Evolutionary conservation across 2,797 vertebrate genomes (phyloP), one percentile per base, ranked within the genome.

Genomic region (Melanotaenia boesemani): DNA sequence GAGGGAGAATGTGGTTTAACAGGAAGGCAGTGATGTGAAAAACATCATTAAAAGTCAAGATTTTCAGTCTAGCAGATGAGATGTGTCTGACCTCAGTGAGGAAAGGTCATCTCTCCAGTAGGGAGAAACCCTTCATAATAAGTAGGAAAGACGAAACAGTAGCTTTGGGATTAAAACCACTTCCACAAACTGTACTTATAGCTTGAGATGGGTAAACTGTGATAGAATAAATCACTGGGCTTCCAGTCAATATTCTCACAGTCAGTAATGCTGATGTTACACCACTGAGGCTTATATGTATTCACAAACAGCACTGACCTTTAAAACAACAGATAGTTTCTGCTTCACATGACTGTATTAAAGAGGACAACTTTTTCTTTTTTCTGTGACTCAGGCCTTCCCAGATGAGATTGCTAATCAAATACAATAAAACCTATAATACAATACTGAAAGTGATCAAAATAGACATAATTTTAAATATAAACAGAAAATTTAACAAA

Each of bases 111-210:
- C 18, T 28, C 20, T 52, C 13, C 39, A 24, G 6, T 57, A 10
- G 41, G 34, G 64, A 75, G 63, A 60, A 79, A 77, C 66, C 72
- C 78, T 79, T 72, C 36, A 63, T 67, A 72, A 70, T 52, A 54
- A 75, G 22, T 15, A 41, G 77, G 82, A 76, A 0, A 64, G 70
- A 72, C 2, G 48, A 72, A 70, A 56, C 74, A 60, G 75, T 61
- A 34, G 77, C 54, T 56, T 15, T 58, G 76, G 80, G 81, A 88
- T 77, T 67, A 61, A 15, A 70, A 56, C 36, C 52, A 26, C 66
- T 67, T 79, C 16, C 22, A 52, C 66, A 50, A 69, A 70, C 70
- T 58, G 72, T 61, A 63, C 68, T 70, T 52, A 26, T 56, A 63
- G 64, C 57, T 57, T 56, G 24, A 36, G 57, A 54, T 71, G 72